Percentiles rank a stretch among this genome's conserved stretches.
Conservation (phyloP, 2,888 invertebrate genomes). For the Microctonus brassicae region DNA sequence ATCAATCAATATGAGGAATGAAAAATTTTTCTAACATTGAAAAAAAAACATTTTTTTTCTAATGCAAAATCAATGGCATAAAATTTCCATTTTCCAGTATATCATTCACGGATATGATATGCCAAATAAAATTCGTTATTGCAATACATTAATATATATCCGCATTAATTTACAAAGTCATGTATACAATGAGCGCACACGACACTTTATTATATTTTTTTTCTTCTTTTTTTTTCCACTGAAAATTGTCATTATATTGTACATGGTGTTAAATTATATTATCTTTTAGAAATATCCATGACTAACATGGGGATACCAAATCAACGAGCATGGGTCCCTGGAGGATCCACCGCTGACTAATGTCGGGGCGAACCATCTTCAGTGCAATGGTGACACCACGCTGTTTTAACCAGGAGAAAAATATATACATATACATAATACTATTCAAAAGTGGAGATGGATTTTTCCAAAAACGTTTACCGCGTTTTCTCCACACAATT, state of each 20-base stretch:
- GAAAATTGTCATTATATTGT: not conserved
- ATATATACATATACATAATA: not conserved
- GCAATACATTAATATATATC: not conserved
- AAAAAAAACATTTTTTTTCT: too few species aligned
- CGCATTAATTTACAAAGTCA: not conserved
- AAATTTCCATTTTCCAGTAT: too few species aligned
- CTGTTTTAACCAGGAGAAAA: constrained; percentile 21
- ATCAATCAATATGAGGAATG: too few species aligned
- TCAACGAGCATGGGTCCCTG: constrained; percentile 32
- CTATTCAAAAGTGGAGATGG: not conserved
- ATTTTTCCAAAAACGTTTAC: not conserved
- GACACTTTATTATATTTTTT: not conserved
- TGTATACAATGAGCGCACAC: constrained; percentile 10
- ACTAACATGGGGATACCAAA: constrained; percentile 42
- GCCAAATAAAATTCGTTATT: not conserved
- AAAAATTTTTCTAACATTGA: too few species aligned
- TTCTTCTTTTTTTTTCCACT: not conserved
- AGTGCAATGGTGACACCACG: constrained; percentile 36
- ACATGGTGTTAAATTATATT: constrained; percentile 8
- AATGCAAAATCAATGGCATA: too few species aligned
- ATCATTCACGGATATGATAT: too few species aligned
- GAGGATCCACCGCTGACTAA: constrained; percentile 45
- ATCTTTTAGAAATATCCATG: constrained; percentile 42
- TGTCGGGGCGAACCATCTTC: constrained; percentile 41
- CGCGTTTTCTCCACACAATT: not conserved